Percentiles rank a stretch among this genome's conserved stretches.
These are phyloP conservation scores for Styela clava DNA, from an alignment of 23 tunicate genomes.

Conservation along the genomic window DNA sequence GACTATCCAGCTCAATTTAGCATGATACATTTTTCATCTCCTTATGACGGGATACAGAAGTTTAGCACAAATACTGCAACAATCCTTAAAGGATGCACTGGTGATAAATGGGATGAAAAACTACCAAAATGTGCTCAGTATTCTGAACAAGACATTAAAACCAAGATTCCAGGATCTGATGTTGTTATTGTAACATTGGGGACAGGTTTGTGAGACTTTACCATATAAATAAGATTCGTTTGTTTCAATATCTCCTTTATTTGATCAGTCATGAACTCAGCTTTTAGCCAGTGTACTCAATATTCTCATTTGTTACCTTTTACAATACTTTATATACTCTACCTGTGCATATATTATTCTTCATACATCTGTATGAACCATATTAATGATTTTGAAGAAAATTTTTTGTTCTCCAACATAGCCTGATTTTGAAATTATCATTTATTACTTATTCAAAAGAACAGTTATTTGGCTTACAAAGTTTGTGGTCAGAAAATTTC, in stretches of 20 bases:
- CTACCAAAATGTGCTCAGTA: conserved; percentile 48
- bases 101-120: conserved; percentile 36
- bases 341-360: too few species aligned
- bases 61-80: conserved; percentile 16
- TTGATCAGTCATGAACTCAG: not conserved
- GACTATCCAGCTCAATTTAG: conserved; percentile 60
- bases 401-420: too few species aligned
- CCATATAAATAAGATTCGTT: not conserved
- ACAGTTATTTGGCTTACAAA: too few species aligned
- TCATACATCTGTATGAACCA: too few species aligned
- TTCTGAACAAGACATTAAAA: conserved; percentile 26
- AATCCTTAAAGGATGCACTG: conserved; percentile 45
- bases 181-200: conserved; percentile 79
- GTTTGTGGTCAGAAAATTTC: too few species aligned
- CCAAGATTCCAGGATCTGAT: conserved; percentile 40
- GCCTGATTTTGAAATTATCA: too few species aligned
- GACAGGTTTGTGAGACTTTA: conserved; percentile 48
- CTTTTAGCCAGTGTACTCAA: too few species aligned
- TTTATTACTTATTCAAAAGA: too few species aligned
- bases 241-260: not conserved
- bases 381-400: too few species aligned
- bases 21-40: conserved; percentile 34
- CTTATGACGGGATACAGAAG: conserved; percentile 28
- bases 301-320: too few species aligned
- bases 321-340: too few species aligned